Evolutionary conservation across 2,113 vertebrate genomes (phyloP).

Genomic region (Syrrhaptes paradoxus): DNA sequence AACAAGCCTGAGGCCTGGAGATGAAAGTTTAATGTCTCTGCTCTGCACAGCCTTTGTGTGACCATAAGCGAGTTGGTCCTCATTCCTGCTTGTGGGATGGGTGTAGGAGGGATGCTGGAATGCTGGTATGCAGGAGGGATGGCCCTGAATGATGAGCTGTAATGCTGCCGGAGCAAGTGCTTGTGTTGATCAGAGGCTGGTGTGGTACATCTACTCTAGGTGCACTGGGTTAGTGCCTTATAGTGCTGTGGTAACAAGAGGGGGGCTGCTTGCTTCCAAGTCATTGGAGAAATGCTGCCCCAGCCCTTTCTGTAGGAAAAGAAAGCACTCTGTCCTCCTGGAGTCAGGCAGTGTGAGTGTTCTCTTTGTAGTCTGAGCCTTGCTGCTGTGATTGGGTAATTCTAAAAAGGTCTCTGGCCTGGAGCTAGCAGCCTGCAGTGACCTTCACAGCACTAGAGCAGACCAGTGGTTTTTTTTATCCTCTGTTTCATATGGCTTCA

Average conservation of each 20-base stretch:
- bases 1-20: background rate
- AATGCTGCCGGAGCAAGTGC: background rate
- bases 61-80: background rate
- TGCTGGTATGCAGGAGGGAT: background rate
- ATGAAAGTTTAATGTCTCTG: background rate
- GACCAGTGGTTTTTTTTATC: background rate
- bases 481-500: background rate
- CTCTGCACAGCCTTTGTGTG: background rate
- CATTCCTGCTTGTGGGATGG: background rate
- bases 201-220: background rate
- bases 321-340: background rate
- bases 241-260: background rate
- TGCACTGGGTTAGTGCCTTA: background rate
- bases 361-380: slow-evolving; percentile 19
- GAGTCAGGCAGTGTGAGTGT: background rate
- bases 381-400: background rate
- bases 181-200: background rate
- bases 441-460: background rate
- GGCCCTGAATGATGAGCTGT: background rate
- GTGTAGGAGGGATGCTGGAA: background rate
- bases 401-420: background rate
- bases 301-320: background rate
- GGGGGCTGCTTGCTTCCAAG: background rate
- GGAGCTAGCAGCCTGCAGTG: background rate
- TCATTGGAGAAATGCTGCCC: background rate